These are phyloP conservation scores for Triplophysa siluroides DNA, from an alignment of 2,113 vertebrate genomes.

Conservation along the genomic window DNA sequence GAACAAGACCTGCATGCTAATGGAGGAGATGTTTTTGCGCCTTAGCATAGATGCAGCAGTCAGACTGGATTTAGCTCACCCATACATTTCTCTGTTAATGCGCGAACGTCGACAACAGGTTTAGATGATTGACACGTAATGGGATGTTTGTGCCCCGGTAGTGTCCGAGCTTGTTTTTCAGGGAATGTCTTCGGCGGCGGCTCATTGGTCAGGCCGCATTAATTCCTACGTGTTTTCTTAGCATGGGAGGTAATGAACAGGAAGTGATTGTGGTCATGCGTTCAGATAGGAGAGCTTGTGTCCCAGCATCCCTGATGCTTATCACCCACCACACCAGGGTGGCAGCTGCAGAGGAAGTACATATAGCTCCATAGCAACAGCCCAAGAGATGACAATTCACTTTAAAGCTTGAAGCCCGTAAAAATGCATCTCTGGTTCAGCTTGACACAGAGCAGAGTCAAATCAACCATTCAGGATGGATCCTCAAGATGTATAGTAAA, in stretches of 20 bases:
- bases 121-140: slow-evolving; percentile 38
- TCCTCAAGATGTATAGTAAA: neutral
- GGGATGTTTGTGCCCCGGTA: slow-evolving; percentile 33
- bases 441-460: neutral
- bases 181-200: slow-evolving; percentile 24
- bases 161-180: slow-evolving; percentile 32
- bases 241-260: slow-evolving; percentile 48
- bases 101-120: slow-evolving; percentile 11
- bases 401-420: neutral
- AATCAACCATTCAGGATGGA: neutral
- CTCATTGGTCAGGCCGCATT: slow-evolving; percentile 40
- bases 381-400: slow-evolving; percentile 12
- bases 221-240: slow-evolving; percentile 41
- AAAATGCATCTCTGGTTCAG: slow-evolving; percentile 10
- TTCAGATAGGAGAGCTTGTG: slow-evolving; percentile 30
- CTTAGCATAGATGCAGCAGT: neutral
- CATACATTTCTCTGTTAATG: slow-evolving; percentile 5
- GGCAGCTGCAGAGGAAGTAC: slow-evolving; percentile 41
- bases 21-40: slow-evolving; percentile 30
- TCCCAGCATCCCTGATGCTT: slow-evolving; percentile 44
- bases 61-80: slow-evolving; percentile 22
- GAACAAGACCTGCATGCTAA: slow-evolving; percentile 47
- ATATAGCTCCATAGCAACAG: slow-evolving; percentile 33
- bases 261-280: slow-evolving; percentile 40
- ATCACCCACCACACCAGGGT: slow-evolving; percentile 31